Evolutionary conservation across 2,113 vertebrate species (phyloP).

Genomic region (Bos indicus): DNA sequence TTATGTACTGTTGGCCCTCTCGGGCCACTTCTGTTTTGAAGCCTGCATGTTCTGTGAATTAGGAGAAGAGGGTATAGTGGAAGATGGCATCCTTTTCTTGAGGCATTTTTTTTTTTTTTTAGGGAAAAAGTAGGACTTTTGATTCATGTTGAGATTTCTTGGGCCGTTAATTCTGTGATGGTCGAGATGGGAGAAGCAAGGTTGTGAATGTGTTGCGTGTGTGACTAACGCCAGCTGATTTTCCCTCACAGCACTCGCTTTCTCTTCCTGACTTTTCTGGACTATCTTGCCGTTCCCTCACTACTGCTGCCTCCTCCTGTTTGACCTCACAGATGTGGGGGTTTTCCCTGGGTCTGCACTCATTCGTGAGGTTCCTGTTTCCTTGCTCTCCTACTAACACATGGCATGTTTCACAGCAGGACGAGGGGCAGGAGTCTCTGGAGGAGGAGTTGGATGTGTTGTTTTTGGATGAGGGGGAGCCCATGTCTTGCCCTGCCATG

Average conservation of each 20-base stretch:
- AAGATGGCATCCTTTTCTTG: neutral
- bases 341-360: neutral
- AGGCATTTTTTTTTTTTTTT: neutral
- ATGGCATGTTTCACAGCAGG: constrained; percentile 79
- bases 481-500: constrained; percentile 61
- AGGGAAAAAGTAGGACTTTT: neutral
- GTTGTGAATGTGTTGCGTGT: neutral
- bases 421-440: constrained; percentile 79
- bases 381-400: constrained; percentile 74
- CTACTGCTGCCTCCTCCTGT: neutral
- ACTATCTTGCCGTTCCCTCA: neutral
- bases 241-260: neutral
- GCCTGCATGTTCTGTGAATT: neutral
- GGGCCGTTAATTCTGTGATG: neutral
- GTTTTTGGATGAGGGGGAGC: constrained; percentile 74
- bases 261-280: neutral
- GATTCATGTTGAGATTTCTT: neutral
- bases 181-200: neutral
- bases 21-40: neutral
- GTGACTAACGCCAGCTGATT: neutral
- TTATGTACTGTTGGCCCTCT: neutral
- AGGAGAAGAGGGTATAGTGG: neutral
- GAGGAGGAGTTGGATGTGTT: constrained; percentile 76
- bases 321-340: neutral
- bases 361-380: neutral